Conservation (phyloP, 1,140 invertebrate species). For the Drosophila truncata region DNA sequence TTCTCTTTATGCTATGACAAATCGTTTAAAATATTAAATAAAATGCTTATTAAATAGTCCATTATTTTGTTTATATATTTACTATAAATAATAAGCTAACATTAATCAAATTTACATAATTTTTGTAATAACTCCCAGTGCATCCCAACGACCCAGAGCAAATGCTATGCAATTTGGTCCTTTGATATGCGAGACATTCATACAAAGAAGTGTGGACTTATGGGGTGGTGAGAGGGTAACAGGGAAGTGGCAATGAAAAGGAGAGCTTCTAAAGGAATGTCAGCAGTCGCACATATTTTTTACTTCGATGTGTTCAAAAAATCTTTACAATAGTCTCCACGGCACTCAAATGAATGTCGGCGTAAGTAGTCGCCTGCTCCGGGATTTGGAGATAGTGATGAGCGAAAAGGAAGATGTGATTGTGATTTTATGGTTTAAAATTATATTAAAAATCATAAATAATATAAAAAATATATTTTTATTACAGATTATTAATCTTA, state of each 20-base stretch:
- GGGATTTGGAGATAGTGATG: constrained; percentile 40
- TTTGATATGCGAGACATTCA: constrained; percentile 50
- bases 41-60: not conserved
- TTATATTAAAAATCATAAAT: too few relatives aligned
- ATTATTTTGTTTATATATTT: too few relatives aligned
- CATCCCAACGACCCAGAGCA: constrained; percentile 8
- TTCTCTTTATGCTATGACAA: not conserved
- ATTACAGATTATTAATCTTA: too few relatives aligned
- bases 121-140: not conserved
- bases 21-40: not conserved
- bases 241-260: constrained; percentile 1
- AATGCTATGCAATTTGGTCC: constrained; percentile 58
- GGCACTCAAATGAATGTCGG: constrained; percentile 72
- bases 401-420: not conserved
- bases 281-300: constrained; percentile 53
- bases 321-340: constrained; percentile 65
- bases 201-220: constrained; percentile 7
- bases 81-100: not conserved
- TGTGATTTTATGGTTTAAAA: not conserved
- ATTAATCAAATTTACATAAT: not conserved
- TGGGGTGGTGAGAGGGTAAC: too few relatives aligned
- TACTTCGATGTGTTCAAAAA: constrained; percentile 67
- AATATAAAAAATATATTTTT: too few relatives aligned
- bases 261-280: constrained; percentile 23
- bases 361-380: constrained; percentile 49